Percentiles rank a stretch among this genome's conserved stretches.
Conservation (phyloP, 2,888 invertebrate genomes). For the Myopa tessellatipennis region DNA sequence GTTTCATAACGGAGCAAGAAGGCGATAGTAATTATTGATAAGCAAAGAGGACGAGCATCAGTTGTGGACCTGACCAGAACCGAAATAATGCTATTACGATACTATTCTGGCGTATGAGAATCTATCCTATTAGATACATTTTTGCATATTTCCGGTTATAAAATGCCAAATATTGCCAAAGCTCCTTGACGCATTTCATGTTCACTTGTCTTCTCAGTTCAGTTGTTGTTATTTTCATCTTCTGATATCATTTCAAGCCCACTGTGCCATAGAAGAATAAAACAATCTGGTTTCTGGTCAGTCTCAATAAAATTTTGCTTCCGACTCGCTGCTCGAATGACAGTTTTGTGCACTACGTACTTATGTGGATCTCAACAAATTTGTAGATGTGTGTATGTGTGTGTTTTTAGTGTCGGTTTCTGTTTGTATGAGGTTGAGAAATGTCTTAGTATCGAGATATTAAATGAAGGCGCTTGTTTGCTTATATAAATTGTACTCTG, state of each 20-base stretch:
- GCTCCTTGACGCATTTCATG: too few species aligned
- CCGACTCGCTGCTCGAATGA: constrained; percentile 16
- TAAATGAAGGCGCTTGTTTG: neutral
- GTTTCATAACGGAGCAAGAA: too few species aligned
- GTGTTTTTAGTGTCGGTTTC: constrained; percentile 33
- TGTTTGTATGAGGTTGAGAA: neutral
- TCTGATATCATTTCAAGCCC: neutral
- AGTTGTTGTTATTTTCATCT: neutral
- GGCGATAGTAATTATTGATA: too few species aligned
- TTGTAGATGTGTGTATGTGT: constrained; percentile 35
- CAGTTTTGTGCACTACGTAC: neutral
- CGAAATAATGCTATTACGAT: too few species aligned
- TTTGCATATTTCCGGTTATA: too few species aligned
- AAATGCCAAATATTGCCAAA: too few species aligned
- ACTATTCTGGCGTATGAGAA: too few species aligned
- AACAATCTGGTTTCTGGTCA: neutral
- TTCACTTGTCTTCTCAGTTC: too few species aligned
- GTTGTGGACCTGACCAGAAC: too few species aligned
- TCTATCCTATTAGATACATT: too few species aligned
- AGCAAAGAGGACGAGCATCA: too few species aligned
- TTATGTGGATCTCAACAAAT: constrained; percentile 29
- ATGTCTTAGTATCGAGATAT: neutral
- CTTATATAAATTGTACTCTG: constrained; percentile 3
- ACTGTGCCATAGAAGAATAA: neutral
- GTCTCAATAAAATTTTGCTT: constrained; percentile 14